Conservation (phyloP, 2,888 invertebrate species). For the Gerris lacustris region DNA sequence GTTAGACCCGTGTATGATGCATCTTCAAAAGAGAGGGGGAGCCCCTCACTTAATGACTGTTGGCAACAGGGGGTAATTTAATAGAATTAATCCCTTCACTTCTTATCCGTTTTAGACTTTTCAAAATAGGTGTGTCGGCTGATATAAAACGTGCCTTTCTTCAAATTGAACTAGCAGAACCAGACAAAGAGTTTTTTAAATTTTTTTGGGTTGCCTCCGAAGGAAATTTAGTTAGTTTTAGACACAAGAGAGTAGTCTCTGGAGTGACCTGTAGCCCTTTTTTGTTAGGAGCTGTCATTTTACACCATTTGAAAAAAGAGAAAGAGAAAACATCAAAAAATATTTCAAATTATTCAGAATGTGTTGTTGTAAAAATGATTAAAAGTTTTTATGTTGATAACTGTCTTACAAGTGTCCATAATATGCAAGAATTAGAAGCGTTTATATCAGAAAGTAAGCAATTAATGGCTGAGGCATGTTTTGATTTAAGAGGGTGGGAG, state of each 20-base stretch:
- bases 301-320: conserved; percentile 14
- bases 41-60: conserved; percentile 27
- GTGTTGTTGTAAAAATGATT: not conserved
- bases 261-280: conserved; percentile 22
- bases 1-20: conserved; percentile 29
- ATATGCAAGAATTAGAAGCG: not conserved
- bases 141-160: conserved; percentile 33
- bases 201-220: conserved; percentile 27
- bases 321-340: not conserved
- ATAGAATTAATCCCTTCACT: conserved; percentile 25
- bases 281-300: conserved; percentile 18
- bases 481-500: conserved; percentile 32
- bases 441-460: conserved; percentile 8
- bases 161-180: conserved; percentile 29
- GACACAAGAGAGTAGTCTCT: conserved; percentile 21
- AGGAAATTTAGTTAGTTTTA: conserved; percentile 8
- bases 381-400: conserved; percentile 16
- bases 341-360: not conserved
- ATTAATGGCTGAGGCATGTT: conserved; percentile 32
- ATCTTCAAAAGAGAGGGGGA: conserved; percentile 17
- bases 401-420: conserved; percentile 4
- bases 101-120: conserved; percentile 21
- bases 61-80: conserved; percentile 28
- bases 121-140: conserved; percentile 20
- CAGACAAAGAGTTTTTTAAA: conserved; percentile 30